Percentiles rank a stretch among this genome's conserved stretches.
These are phyloP conservation scores for Psephotus haematonotus DNA, from an alignment of 2,113 vertebrate genomes.

Conservation along the genomic window DNA sequence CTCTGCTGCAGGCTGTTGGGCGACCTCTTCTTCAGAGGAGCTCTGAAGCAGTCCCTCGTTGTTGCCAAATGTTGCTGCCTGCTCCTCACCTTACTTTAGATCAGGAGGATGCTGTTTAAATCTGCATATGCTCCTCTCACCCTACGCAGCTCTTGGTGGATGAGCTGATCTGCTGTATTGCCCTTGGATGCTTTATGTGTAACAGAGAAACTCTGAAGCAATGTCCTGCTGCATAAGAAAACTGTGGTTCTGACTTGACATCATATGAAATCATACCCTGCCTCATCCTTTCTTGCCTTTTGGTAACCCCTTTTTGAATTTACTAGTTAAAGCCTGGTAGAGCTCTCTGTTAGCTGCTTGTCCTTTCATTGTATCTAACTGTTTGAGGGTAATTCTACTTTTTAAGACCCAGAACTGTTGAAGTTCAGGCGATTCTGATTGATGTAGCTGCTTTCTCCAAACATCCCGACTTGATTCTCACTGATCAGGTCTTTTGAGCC, in stretches of 20 bases:
- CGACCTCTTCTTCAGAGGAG: not conserved
- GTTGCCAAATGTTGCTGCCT: not conserved
- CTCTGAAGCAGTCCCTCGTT: not conserved
- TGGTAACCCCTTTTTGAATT: not conserved
- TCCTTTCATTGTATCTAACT: not conserved
- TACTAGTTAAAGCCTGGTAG: not conserved
- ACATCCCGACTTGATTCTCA: not conserved
- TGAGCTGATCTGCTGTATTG: not conserved
- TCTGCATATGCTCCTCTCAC: rapidly evolving
- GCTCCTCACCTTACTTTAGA: not conserved
- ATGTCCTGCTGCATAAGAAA: not conserved
- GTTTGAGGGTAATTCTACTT: not conserved
- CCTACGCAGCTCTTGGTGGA: not conserved
- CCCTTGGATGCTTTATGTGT: not conserved
- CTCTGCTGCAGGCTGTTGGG: not conserved
- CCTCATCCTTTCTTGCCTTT: not conserved
- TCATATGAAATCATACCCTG: not conserved
- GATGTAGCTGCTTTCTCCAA: not conserved
- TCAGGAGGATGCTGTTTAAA: not conserved
- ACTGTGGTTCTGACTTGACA: not conserved
- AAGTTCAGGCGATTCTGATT: not conserved
- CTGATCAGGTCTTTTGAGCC: not conserved
- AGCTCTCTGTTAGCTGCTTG: not conserved
- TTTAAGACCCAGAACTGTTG: not conserved
- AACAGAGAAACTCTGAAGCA: not conserved